A percentile compares a stretch with the other conserved stretches of the same genome.
These are phyloP conservation scores for Ceuthmochares aereus DNA, from an alignment of 2,113 vertebrate species.

Conservation along the genomic window DNA sequence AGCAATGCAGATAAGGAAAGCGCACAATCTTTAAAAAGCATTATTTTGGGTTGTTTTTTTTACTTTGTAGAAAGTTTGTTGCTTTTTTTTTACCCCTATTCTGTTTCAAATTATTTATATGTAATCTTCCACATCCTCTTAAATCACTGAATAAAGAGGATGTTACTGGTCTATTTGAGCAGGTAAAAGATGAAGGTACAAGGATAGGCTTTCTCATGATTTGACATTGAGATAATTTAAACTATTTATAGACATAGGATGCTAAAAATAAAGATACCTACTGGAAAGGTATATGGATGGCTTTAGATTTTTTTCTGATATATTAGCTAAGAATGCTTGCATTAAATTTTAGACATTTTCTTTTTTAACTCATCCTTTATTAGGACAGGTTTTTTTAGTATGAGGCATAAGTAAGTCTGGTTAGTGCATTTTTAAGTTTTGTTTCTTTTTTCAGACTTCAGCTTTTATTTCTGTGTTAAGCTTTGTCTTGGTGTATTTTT, in stretches of 20 bases:
- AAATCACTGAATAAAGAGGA: not conserved
- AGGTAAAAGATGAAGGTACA: not conserved
- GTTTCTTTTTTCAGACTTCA: not conserved
- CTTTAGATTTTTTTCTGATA: not conserved
- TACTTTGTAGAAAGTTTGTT: not conserved
- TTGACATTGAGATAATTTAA: not conserved
- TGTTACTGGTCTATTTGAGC: not conserved
- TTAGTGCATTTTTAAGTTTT: not conserved
- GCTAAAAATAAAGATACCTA: not conserved
- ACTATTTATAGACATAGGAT: not conserved
- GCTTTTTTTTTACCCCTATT: not conserved
- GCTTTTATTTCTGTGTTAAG: not conserved
- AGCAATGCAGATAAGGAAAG: not conserved
- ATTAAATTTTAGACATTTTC: not conserved
- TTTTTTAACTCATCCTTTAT: not conserved
- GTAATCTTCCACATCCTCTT: not conserved
- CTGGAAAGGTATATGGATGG: not conserved
- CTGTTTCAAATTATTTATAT: not conserved
- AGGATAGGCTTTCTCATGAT: not conserved
- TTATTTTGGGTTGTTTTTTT: not conserved
- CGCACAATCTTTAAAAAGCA: not conserved
- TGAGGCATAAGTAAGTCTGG: not conserved
- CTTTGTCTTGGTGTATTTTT: not conserved
- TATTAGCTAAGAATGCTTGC: not conserved
- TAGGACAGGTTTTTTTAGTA: not conserved